These are phyloP conservation scores for Corythornis madagascariensis DNA, from an alignment of 2,113 vertebrate species.

Conservation along the genomic window DNA sequence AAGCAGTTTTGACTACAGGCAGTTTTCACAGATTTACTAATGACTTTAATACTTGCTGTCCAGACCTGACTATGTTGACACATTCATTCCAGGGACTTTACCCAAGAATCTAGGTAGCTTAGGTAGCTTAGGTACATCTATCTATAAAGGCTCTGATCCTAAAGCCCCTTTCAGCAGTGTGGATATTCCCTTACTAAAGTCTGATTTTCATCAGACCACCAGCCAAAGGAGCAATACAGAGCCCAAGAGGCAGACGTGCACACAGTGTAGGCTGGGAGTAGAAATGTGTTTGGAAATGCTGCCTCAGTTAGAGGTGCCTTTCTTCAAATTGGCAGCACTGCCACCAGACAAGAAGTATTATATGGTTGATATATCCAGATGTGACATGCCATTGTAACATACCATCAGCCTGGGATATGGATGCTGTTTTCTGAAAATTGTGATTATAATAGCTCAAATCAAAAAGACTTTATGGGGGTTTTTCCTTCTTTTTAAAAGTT, in stretches of 20 bases:
- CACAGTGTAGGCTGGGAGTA: not conserved
- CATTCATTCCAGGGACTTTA: not conserved
- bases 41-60: not conserved
- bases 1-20: not conserved
- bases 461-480: not conserved
- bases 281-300: not conserved
- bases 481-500: conserved; percentile 16
- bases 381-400: conserved; percentile 19
- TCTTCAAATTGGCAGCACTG: not conserved
- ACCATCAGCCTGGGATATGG: not conserved
- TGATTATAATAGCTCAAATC: conserved; percentile 28
- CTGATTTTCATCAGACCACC: not conserved
- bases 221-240: not conserved
- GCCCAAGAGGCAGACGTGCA: not conserved
- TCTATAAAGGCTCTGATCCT: not conserved
- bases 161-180: not conserved
- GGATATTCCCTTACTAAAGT: not conserved
- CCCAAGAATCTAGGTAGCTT: not conserved
- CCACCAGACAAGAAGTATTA: not conserved
- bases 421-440: conserved; percentile 40
- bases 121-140: not conserved
- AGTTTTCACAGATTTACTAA: not conserved
- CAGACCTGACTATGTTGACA: not conserved
- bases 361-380: conserved; percentile 34
- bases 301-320: not conserved